Evolutionary conservation across 2,888 invertebrate species (phyloP).

Genomic region (Erpobdella octoculata): DNA sequence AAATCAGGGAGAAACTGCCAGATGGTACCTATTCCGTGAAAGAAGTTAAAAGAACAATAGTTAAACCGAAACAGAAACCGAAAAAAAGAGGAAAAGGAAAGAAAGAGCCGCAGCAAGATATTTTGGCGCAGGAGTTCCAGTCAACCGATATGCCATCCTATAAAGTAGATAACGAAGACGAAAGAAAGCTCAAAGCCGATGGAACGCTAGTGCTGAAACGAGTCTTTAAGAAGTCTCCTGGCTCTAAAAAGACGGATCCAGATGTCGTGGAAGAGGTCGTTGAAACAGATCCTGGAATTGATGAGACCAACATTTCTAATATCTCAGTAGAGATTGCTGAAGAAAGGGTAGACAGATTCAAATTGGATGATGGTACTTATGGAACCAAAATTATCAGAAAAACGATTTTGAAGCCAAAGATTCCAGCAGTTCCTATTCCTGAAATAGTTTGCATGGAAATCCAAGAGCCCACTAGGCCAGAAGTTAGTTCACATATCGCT

Average conservation of each 20-base stretch:
- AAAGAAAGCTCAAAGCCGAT: background rate
- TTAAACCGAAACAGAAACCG: slow-evolving; percentile 7
- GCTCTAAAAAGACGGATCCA: background rate
- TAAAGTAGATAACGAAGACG: background rate
- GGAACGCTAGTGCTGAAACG: background rate
- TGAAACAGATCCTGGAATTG: background rate
- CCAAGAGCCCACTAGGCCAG: too few species aligned
- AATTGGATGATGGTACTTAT: background rate
- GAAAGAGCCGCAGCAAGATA: slow-evolving; percentile 2
- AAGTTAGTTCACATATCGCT: too few species aligned
- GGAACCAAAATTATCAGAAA: background rate
- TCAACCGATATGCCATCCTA: slow-evolving; percentile 5
- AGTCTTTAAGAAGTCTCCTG: slow-evolving; percentile 5
- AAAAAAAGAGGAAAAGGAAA: too few species aligned
- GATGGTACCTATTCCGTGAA: background rate
- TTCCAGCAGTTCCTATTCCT: background rate
- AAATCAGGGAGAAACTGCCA: slow-evolving; percentile 14
- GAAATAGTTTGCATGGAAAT: too few species aligned
- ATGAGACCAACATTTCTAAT: background rate
- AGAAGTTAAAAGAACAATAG: background rate
- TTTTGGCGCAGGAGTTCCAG: background rate
- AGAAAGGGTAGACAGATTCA: background rate
- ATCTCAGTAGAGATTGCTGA: background rate
- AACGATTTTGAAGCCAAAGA: slow-evolving; percentile 9
- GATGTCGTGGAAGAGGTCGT: slow-evolving; percentile 15